Evolutionary conservation across 2,113 vertebrate species (phyloP).

Genomic region (Emydocephalus ijimae): DNA sequence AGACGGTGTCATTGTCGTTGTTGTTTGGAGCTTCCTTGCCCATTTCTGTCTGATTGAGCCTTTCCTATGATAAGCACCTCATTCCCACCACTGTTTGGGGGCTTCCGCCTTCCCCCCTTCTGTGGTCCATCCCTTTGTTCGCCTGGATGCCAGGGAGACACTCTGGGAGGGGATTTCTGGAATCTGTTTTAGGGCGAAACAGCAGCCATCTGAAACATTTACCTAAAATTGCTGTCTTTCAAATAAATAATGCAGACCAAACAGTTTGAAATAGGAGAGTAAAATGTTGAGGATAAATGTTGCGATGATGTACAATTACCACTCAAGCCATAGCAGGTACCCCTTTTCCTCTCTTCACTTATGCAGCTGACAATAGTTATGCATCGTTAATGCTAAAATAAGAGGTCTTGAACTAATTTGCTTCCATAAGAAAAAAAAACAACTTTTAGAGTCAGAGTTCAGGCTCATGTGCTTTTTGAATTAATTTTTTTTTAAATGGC

Average conservation of each 20-base stretch:
- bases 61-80: neutral
- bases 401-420: constrained; percentile 55
- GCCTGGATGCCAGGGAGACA: neutral
- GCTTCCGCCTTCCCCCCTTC: neutral
- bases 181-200: neutral
- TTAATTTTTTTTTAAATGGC: constrained; percentile 31
- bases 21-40: neutral
- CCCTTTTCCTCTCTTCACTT: constrained; percentile 15
- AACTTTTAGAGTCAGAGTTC: constrained; percentile 45
- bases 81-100: neutral
- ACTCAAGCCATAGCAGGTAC: neutral
- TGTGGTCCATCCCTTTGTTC: neutral
- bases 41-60: neutral
- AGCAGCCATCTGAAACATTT: neutral
- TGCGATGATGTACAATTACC: neutral
- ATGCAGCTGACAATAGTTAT: constrained; percentile 38
- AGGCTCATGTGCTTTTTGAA: constrained; percentile 50
- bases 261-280: neutral
- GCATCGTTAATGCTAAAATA: constrained; percentile 32
- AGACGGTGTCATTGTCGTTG: neutral
- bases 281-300: neutral
- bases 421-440: constrained; percentile 48
- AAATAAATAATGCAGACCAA: neutral
- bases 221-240: neutral
- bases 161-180: neutral